Percentiles rank a stretch among this genome's conserved stretches.
Conservation (phyloP, 2,113 vertebrate genomes). For the Elachura formosa region DNA sequence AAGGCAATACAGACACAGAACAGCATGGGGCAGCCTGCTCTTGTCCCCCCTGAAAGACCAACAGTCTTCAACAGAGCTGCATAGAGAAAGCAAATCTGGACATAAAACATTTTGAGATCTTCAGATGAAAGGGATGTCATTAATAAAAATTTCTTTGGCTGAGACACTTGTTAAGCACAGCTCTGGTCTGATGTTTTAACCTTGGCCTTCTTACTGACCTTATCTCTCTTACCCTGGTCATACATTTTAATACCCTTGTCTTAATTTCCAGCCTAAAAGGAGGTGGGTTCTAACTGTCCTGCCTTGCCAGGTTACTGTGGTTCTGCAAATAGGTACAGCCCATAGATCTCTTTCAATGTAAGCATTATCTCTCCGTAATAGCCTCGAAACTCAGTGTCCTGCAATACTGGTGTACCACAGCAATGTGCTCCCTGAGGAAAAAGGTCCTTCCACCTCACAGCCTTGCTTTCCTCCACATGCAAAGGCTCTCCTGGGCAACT, state of each 20-base stretch:
- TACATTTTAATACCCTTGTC: neutral
- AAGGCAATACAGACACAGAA: neutral
- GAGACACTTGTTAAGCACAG: neutral
- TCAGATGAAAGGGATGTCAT: neutral
- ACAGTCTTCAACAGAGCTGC: neutral
- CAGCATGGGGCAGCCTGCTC: neutral
- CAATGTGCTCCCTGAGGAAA: neutral
- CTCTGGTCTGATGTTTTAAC: neutral
- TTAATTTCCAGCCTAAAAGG: neutral
- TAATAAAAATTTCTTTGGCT: neutral
- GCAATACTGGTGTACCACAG: fast-evolving
- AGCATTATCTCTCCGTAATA: neutral
- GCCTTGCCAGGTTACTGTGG: neutral
- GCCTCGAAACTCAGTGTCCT: neutral
- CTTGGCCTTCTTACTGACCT: neutral
- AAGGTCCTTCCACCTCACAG: neutral
- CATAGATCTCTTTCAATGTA: neutral
- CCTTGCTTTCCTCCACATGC: neutral
- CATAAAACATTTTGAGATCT: slow-evolving; percentile 3
- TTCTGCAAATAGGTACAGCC: neutral
- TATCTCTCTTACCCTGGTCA: neutral
- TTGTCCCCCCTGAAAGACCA: neutral
- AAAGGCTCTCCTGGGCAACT: neutral
- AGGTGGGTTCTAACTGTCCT: neutral
- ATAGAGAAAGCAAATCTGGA: neutral